These are phyloP conservation scores for Microtus richardsoni DNA, from an alignment of 2,113 vertebrate genomes.

Conservation along the genomic window DNA sequence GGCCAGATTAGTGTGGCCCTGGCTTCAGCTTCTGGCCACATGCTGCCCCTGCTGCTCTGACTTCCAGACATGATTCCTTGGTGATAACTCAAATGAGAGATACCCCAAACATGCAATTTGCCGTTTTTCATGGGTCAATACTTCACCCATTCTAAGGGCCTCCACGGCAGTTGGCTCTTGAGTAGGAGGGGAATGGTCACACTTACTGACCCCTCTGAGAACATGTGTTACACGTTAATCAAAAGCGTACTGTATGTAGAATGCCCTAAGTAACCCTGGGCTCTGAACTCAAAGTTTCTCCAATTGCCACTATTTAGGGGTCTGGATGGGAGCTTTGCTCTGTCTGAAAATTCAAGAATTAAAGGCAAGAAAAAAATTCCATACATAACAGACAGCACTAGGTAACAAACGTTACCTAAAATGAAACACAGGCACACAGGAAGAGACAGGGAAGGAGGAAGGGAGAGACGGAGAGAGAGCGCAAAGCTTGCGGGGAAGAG, in stretches of 20 bases:
- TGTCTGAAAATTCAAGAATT: neutral
- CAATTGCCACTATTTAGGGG: neutral
- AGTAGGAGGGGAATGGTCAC: fast-evolving
- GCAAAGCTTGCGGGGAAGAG: neutral
- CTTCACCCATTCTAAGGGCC: neutral
- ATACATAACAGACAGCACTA: neutral
- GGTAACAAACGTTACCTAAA: neutral
- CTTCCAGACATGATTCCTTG: neutral
- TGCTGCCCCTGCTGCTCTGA: neutral
- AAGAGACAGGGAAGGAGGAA: neutral
- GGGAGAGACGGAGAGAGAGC: too few species aligned
- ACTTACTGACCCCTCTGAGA: neutral
- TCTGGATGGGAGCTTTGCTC: neutral
- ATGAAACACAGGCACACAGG: neutral
- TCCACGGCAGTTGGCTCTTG: neutral
- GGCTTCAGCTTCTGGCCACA: neutral
- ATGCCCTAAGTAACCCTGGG: neutral
- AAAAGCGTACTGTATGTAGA: neutral
- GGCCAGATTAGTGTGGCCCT: neutral
- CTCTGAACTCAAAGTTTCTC: neutral
- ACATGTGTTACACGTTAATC: neutral
- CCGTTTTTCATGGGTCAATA: neutral
- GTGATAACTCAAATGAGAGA: neutral
- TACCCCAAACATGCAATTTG: too few species aligned
- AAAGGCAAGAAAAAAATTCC: neutral